Evolutionary conservation across 2,113 vertebrate species (phyloP).

Genomic region (Microtus montanus): DNA sequence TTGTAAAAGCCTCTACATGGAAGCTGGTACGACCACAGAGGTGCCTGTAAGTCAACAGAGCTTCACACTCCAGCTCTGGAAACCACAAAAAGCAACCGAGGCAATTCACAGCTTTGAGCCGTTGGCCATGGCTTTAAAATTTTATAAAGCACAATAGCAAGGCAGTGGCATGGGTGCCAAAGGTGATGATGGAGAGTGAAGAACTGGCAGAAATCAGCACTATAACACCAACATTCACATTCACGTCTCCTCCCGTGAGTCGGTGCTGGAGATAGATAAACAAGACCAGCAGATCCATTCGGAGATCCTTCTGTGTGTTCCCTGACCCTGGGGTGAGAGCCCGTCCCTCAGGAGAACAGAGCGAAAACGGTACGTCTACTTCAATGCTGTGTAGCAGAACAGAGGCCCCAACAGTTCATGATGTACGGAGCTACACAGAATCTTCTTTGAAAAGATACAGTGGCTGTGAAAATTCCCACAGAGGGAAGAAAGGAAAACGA

Average conservation of each 20-base stretch:
- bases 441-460: not conserved
- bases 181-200: not conserved
- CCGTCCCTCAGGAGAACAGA: not conserved
- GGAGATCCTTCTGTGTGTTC: not conserved
- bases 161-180: not conserved
- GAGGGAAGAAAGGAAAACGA: slow-evolving; percentile 35
- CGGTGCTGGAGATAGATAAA: not conserved
- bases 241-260: not conserved
- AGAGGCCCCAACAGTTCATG: not conserved
- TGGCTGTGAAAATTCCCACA: slow-evolving; percentile 23
- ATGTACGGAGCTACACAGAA: not conserved
- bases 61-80: not conserved
- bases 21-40: not conserved
- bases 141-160: not conserved
- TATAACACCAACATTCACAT: not conserved
- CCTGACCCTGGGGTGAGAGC: not conserved
- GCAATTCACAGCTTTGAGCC: not conserved
- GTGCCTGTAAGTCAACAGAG: not conserved
- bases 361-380: not conserved
- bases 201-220: not conserved
- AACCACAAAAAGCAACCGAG: not conserved
- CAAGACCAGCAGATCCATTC: not conserved
- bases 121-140: not conserved
- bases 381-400: not conserved
- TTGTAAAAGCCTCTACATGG: slow-evolving; percentile 17